Evolutionary conservation across 2,888 invertebrate genomes (phyloP).

Genomic region (Cerastoderma edule): DNA sequence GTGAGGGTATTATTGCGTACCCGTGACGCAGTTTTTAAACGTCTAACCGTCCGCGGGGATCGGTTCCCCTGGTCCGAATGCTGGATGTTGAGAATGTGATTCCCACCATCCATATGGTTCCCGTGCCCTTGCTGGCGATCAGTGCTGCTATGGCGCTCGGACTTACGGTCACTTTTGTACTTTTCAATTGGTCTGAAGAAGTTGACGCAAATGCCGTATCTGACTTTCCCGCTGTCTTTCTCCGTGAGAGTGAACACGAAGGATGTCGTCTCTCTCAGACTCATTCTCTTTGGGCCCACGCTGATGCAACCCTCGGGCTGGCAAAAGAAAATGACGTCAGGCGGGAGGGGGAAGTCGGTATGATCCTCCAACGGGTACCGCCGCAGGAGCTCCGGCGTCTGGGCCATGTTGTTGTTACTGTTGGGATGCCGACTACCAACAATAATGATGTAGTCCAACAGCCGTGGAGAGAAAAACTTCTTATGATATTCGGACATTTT

Average conservation of each 20-base stretch:
- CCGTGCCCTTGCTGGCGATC: slow-evolving; percentile 53
- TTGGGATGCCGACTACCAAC: slow-evolving; percentile 93
- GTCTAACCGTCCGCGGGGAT: slow-evolving; percentile 79
- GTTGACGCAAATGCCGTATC: slow-evolving; percentile 98
- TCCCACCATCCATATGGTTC: slow-evolving; percentile 58
- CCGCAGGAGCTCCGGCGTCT: slow-evolving; percentile 96
- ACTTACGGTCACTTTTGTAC: slow-evolving; percentile 68
- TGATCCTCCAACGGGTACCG: slow-evolving; percentile 97
- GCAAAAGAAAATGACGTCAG: slow-evolving; percentile 99
- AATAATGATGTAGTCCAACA: slow-evolving; percentile 96
- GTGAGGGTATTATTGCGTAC: slow-evolving; percentile 95
- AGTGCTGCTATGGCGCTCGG: slow-evolving; percentile 60
- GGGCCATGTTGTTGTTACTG: slow-evolving; percentile 84
- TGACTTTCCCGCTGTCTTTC: slow-evolving; percentile 93
- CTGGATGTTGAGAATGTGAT: slow-evolving; percentile 61
- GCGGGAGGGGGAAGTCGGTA: slow-evolving; percentile 97
- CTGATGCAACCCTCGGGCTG: slow-evolving; percentile 98
- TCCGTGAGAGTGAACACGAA: slow-evolving; percentile 99
- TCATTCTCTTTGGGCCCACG: slow-evolving; percentile 90
- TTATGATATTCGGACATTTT: slow-evolving; percentile 71
- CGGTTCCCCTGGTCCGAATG: slow-evolving; percentile 68
- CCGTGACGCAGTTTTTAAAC: slow-evolving; percentile 75
- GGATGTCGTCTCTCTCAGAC: slow-evolving; percentile 93
- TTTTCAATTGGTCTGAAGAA: slow-evolving; percentile 94
- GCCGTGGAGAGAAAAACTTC: slow-evolving; percentile 86